phyloP scores from a whole-genome alignment of 2,797 vertebrate genomes.

The Sebastes glaucus region DNA sequence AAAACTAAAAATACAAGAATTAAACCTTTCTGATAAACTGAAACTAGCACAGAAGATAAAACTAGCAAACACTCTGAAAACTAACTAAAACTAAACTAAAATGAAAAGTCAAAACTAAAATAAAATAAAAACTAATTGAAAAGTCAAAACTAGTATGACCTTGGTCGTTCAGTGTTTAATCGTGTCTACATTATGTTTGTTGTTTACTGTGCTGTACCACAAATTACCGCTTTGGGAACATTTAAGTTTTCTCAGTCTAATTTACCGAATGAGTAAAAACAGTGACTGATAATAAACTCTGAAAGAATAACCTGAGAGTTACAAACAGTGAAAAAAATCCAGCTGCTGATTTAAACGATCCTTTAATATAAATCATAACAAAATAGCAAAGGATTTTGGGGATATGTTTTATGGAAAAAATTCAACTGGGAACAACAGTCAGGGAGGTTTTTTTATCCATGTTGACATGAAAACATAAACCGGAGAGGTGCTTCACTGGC shows the following conservation, averaged over 20 bases:
- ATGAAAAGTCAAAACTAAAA: not conserved
- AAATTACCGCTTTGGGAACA: not conserved
- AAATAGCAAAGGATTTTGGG: not conserved
- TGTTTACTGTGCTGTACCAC: not conserved
- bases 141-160: not conserved
- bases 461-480: conserved; percentile 29
- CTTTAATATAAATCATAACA: conserved; percentile 55
- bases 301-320: not conserved
- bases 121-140: not conserved
- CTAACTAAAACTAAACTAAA: no score
- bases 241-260: not conserved
- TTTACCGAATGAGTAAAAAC: not conserved
- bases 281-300: not conserved
- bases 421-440: conserved; percentile 1
- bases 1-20: no score
- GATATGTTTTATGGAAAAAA: conserved; percentile 14
- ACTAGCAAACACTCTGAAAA: no score
- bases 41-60: no score
- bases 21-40: no score
- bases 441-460: not conserved
- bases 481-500: conserved; percentile 12
- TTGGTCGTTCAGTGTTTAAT: not conserved
- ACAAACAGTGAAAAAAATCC: not conserved
- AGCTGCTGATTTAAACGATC: conserved; percentile 3
- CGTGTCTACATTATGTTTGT: not conserved